A percentile compares a stretch with the other conserved stretches of the same genome.
These are phyloP conservation scores for Apis laboriosa DNA, from an alignment of 1,140 invertebrate genomes.

Conservation along the genomic window DNA sequence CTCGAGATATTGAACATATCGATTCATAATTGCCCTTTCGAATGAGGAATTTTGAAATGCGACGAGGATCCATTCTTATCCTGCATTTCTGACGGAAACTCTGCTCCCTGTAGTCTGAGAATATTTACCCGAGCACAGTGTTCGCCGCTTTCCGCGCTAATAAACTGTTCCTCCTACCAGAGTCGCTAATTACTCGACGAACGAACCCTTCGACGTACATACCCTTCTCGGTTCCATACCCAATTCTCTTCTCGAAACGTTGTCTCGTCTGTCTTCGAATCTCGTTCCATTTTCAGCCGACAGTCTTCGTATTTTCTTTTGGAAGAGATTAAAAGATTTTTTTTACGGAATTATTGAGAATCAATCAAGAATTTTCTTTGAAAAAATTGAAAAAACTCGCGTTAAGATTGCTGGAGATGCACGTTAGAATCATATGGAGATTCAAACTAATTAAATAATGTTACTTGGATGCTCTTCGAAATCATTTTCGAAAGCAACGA, in stretches of 20 bases:
- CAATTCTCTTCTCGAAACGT: neutral
- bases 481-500: neutral
- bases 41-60: conserved; percentile 9
- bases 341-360: neutral
- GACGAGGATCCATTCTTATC: conserved; percentile 26
- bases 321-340: conserved; percentile 26
- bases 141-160: conserved; percentile 69
- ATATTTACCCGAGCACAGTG: conserved; percentile 67
- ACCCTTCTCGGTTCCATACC: neutral
- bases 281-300: conserved; percentile 29
- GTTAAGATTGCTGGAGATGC: too few relatives aligned
- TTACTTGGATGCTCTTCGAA: too few relatives aligned
- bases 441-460: neutral
- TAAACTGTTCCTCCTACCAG: conserved; percentile 67
- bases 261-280: conserved; percentile 37
- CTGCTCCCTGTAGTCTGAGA: conserved; percentile 46
- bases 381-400: neutral
- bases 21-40: conserved; percentile 34
- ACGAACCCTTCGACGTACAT: conserved; percentile 41
- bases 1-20: neutral
- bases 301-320: conserved; percentile 10
- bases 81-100: conserved; percentile 57
- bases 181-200: conserved; percentile 70
- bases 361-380: too few relatives aligned
- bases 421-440: neutral